Evolutionary conservation across 2,888 invertebrate species (phyloP), one percentile per base, ranked within the genome.

Genomic region (Autographa gamma): DNA sequence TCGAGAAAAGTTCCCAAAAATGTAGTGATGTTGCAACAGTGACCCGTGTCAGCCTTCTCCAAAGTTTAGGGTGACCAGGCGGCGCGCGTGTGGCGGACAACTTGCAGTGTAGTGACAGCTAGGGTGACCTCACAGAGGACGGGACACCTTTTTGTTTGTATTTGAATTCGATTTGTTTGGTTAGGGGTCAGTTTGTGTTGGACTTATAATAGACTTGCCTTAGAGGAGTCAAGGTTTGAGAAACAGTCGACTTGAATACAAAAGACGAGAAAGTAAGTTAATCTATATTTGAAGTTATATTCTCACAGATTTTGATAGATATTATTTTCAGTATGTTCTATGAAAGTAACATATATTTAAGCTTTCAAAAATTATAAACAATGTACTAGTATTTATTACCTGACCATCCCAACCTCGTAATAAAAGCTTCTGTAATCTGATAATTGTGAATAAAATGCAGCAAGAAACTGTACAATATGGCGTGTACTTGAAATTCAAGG

Each of bases 41-140:
- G 31, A 34, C 54, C 32, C 25, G 63, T 48, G 43, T n/a, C 48
- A 61, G 60, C 56, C 31, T 63, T 31, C 72, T 71, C 58, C 62
- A 54, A 59, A 59, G 43, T 71, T 58, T 14, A 9, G n/a, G 25
- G 38, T 48, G 41, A 38, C 18, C 56, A 7, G 48, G 14, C 5
- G 3, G 65, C 7, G 41, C 13, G 43, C 14, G 14, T 25, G 48
- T 41, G 18, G 14, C 14, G 32, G 34, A 60, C 60, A 19, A 19
- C 43, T 60, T 32, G 59, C 58, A 32, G 31, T n/a, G 34, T 41
- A 11, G 16, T 43, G 65, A 59, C 65, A 59, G 59, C n/a, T 16
- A 32, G 13, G 48, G 59, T 48, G 18, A 48, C 48, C 18, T 19
- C 48, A 48, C 14, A n/a, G 5, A 5, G 19, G 56, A 14, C 1